Evolutionary conservation across 1,140 invertebrate species (phyloP), one percentile per base, ranked within the genome.

Genomic region (Acromyrmex charruanus): DNA sequence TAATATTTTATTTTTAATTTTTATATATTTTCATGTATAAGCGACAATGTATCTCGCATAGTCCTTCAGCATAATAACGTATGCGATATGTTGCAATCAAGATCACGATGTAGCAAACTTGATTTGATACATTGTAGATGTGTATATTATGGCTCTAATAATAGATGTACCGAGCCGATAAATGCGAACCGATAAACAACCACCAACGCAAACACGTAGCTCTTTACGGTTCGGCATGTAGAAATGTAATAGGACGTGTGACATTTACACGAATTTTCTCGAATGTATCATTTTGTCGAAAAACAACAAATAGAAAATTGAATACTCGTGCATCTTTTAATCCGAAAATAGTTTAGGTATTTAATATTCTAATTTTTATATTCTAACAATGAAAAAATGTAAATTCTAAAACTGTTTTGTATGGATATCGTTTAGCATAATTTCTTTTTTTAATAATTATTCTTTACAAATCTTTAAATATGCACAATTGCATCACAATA

Each of bases 171-270:
- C 25, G 5, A 28, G 39, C 55, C 39, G 69, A 84, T 84, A 84
- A 84, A 84, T 75, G 59, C 69, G n/a, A 63, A 49, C 39, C 28
- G 55, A 84, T 84, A 84, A 84, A 84, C 80, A 84, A 74, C 53
- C 35, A 61, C 49, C 80, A 31, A 84, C 69, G 55, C 53, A 25
- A 61, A 53, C 55, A 25, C 14, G 55, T 68, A 55, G 31, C 44
- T 61, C 39, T 51, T 75, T 44, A 51, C 6, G 69, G 7, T 84
- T 75, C 25, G 69, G 25, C 14, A 84, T 84, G 28, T 14, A 25
- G 49, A 61, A 51, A 31, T 51, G 14, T 84, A 72, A 28, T 31
- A 35, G 18, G 14, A 49, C 39, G 7, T 25, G 14, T 55, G 55
- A 58, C 58, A 75, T 84, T 84, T 39, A 21, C 7, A n/a, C 28